A percentile compares a stretch with the other conserved stretches of the same genome.
These are phyloP conservation scores for Apamea anceps DNA, from an alignment of 2,888 invertebrate genomes.

Conservation along the genomic window DNA sequence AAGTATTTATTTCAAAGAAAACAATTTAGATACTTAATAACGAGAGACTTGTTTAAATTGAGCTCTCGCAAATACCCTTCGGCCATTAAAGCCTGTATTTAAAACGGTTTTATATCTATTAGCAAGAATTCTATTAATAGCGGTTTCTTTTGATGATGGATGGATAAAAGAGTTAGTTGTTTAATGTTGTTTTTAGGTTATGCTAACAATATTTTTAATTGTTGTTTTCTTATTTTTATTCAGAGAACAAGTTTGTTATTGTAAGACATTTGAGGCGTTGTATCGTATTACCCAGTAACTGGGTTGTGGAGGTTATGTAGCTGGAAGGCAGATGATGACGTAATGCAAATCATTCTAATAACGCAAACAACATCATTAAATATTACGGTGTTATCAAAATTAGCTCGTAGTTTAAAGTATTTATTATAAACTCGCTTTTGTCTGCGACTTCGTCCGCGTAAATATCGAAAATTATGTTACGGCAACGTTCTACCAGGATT, in stretches of 20 bases:
- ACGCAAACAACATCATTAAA: too few species aligned
- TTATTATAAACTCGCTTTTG: too few species aligned
- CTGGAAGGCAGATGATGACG: too few species aligned
- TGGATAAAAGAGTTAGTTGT: conserved; percentile 21
- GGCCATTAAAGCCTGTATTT: conserved; percentile 55
- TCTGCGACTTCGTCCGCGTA: too few species aligned
- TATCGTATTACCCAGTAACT: too few species aligned
- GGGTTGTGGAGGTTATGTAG: too few species aligned
- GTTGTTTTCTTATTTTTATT: background rate
- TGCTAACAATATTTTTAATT: background rate
- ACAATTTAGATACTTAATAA: conserved; percentile 39
- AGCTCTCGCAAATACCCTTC: conserved; percentile 41
- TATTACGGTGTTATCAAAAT: too few species aligned
- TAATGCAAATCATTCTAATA: too few species aligned
- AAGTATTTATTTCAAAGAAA: conserved; percentile 49
- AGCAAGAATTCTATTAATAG: conserved; percentile 40
- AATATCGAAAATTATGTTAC: too few species aligned
- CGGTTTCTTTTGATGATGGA: conserved; percentile 5
- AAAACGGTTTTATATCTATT: conserved; percentile 46
- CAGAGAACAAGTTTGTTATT: background rate
- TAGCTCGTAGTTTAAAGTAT: too few species aligned
- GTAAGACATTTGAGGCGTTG: too few species aligned
- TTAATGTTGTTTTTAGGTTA: conserved; percentile 12
- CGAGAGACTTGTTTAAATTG: conserved; percentile 37
- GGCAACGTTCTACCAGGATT: too few species aligned